phyloP scores from a whole-genome alignment of 2,888 invertebrate species.

The Oxytorus armatus region DNA sequence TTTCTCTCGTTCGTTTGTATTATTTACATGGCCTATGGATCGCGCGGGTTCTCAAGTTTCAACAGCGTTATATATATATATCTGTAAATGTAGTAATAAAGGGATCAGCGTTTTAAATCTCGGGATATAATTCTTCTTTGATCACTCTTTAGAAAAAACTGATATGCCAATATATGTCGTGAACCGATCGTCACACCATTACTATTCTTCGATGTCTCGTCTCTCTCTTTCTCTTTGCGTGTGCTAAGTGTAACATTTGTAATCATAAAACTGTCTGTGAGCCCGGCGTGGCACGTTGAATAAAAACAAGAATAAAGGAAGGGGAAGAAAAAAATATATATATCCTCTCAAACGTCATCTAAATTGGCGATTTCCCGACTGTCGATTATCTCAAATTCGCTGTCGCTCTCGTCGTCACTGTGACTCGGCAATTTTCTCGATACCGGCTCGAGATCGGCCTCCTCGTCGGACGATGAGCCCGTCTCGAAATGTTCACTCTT shows the following conservation, averaged over 20 bases:
- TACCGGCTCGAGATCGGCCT: constrained; percentile 76
- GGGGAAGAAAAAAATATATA: constrained; percentile 18
- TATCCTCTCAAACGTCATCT: constrained; percentile 62
- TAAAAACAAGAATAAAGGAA: constrained; percentile 40
- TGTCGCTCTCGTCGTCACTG: constrained; percentile 79
- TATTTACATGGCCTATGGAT: constrained; percentile 60
- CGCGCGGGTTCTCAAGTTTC: constrained; percentile 32
- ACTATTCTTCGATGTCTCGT: constrained; percentile 14
- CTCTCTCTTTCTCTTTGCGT: constrained; percentile 11
- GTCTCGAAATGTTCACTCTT: constrained; percentile 82
- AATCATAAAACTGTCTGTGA: constrained; percentile 40
- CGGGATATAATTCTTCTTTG: constrained; percentile 17
- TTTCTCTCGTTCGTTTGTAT: constrained; percentile 39
- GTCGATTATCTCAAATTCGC: constrained; percentile 83
- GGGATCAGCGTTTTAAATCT: constrained; percentile 26
- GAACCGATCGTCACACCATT: constrained; percentile 22
- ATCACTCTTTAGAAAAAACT: constrained; percentile 12
- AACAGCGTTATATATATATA: constrained; percentile 8
- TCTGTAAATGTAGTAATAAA: constrained; percentile 26
- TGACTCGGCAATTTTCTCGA: constrained; percentile 73
- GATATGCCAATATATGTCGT: constrained; percentile 50
- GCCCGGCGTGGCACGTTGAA: constrained; percentile 49
- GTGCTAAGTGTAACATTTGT: constrained; percentile 21
- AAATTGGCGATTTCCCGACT: constrained; percentile 77
- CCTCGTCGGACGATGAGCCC: constrained; percentile 80